Evolutionary conservation across 1,140 invertebrate species (phyloP).

Genomic region (Acromyrmex heyeri): DNA sequence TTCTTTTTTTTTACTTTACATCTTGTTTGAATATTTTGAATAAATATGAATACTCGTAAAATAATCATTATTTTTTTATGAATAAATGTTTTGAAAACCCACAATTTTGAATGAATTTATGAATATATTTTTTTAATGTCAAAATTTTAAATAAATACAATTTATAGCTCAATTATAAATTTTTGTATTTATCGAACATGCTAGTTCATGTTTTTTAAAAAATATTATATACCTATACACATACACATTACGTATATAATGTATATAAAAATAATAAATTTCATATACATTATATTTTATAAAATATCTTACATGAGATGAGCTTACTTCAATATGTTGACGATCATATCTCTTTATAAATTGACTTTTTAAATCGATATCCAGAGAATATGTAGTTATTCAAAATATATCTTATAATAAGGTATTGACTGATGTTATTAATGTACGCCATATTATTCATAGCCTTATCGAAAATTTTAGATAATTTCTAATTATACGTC

Average conservation of each 20-base stretch:
- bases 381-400: not conserved
- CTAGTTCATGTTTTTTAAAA: not conserved
- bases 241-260: no score
- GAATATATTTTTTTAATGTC: no score
- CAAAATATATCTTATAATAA: not conserved
- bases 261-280: no score
- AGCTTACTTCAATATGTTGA: not conserved
- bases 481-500: slow-evolving; percentile 18
- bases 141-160: no score
- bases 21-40: no score
- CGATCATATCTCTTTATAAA: not conserved
- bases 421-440: not conserved
- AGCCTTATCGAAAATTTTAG: not conserved
- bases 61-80: no score
- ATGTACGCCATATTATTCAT: not conserved
- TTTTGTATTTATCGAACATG: no score
- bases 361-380: not conserved
- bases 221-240: not conserved
- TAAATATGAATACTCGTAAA: no score
- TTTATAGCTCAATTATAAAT: no score
- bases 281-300: not conserved
- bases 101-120: no score
- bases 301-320: not conserved
- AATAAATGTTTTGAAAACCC: no score
- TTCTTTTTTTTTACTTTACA: no score